Base-by-base conservation (phyloP, 1,140 invertebrate species). In the Helicorthomorpha holstii region DNA sequence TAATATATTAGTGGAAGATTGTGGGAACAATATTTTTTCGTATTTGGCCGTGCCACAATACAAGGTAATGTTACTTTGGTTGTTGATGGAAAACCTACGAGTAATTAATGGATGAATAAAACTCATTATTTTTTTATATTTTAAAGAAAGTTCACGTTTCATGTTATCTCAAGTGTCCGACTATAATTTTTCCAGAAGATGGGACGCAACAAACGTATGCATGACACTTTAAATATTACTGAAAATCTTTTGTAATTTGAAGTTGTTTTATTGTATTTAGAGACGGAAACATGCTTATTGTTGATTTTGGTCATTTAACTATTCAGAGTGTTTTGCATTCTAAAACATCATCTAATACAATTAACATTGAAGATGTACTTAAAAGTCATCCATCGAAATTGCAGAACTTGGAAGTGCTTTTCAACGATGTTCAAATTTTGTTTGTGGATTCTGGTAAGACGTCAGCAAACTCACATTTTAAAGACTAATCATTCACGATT, bases 121-220 rank as follows among this genome's bases (percentile, higher is more conserved):
- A n/a, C n/a, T n/a, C n/a, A n/a, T n/a, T n/a, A n/a, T n/a, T n/a
- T n/a, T n/a, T n/a, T n/a, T n/a, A n/a, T n/a, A n/a, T n/a, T n/a
- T n/a, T n/a, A n/a, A n/a, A n/a, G n/a, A n/a, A n/a, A n/a, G n/a
- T n/a, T n/a, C n/a, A n/a, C n/a, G n/a, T n/a, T n/a, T n/a, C n/a
- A n/a, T n/a, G n/a, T n/a, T n/a, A n/a, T n/a, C n/a, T 88, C 25
- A 83, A 81, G 64, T 78, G 82, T 29, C 84, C 84, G 0, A 84
- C 83, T 56, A 65, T 88, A 43, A 76, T 88, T 1, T 70, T 88
- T 54, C 83, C 84, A 2, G 81, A 87, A 66, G 73, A 77, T 60
- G 83, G 83, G 38, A 80, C 80, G 42, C 64, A 82, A 25, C 76
- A 81, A 62, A 83, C 79, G 83, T 85, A 71, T 65, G 71, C 46